Percentiles rank a stretch among this genome's conserved stretches.
Conservation (phyloP, 2,888 invertebrate genomes). For the Clepsis dumicolana region DNA sequence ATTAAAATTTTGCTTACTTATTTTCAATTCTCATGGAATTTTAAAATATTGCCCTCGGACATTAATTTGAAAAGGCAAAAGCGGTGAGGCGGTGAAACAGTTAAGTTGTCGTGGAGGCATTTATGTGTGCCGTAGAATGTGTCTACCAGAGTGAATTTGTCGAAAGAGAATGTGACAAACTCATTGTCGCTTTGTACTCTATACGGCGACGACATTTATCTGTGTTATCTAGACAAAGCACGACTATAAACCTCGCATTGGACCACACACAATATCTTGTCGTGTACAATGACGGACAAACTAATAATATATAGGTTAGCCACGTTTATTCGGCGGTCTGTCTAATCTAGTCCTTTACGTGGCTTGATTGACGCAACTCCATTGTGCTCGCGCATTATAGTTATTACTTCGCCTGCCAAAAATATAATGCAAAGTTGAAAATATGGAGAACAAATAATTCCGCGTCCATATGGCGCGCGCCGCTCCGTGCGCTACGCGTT, state of each 20-base stretch:
- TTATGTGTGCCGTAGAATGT: conserved; percentile 51
- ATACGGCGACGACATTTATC: conserved; percentile 84
- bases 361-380: conserved; percentile 70
- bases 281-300: conserved; percentile 76
- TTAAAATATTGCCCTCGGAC: conserved; percentile 41
- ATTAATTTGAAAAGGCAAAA: conserved; percentile 27
- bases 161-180: conserved; percentile 77
- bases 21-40: conserved; percentile 55
- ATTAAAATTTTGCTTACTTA: conserved; percentile 68
- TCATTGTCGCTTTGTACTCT: conserved; percentile 79
- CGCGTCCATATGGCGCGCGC: conserved; percentile 47
- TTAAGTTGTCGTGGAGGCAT: conserved; percentile 54
- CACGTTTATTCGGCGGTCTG: conserved; percentile 69
- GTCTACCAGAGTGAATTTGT: conserved; percentile 76
- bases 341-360: conserved; percentile 71
- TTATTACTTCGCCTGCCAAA: conserved; percentile 65
- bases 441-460: conserved; percentile 52
- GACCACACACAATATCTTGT: conserved; percentile 84
- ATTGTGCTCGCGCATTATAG: conserved; percentile 52
- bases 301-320: conserved; percentile 79
- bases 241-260: conserved; percentile 81
- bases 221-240: conserved; percentile 84
- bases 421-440: conserved; percentile 55
- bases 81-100: conserved; percentile 46
- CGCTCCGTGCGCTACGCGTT: conserved; percentile 12